A percentile compares a stretch with the other conserved stretches of the same genome.
These are phyloP conservation scores for Montipora sp. DNA, from an alignment of 64 coral and sea anemone species.

Conservation along the genomic window DNA sequence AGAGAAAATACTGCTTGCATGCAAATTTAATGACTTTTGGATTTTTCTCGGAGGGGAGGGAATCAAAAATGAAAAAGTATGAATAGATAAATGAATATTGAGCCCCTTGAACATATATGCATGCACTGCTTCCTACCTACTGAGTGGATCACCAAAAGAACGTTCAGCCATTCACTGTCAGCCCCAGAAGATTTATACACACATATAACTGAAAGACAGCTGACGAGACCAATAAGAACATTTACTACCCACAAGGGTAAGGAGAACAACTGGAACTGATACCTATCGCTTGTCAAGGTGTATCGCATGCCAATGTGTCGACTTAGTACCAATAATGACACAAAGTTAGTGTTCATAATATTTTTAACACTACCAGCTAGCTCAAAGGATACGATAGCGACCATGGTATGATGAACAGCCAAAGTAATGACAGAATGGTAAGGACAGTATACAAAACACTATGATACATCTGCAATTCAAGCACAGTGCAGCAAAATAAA, in stretches of 20 bases:
- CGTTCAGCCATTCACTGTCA: slow-evolving; percentile 29
- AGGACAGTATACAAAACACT: background rate
- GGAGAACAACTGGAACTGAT: slow-evolving; percentile 21
- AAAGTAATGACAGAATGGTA: slow-evolving; percentile 1
- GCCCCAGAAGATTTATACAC: slow-evolving; percentile 23
- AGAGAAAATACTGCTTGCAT: background rate
- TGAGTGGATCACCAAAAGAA: slow-evolving; percentile 27
- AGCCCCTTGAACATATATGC: too few relatives aligned
- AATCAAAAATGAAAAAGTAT: too few relatives aligned
- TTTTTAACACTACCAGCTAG: background rate
- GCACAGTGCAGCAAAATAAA: background rate
- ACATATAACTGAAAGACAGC: slow-evolving; percentile 42
- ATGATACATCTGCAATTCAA: slow-evolving; percentile 11
- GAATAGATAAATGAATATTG: too few relatives aligned
- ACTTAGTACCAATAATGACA: background rate
- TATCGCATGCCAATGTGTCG: background rate
- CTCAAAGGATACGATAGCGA: slow-evolving; percentile 39
- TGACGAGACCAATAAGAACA: slow-evolving; percentile 20
- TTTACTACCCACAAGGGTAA: slow-evolving; percentile 32
- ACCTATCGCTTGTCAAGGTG: slow-evolving; percentile 2
- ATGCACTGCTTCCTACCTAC: slow-evolving; percentile 2
- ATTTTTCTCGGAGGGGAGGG: background rate
- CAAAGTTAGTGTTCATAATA: background rate
- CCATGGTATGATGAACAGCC: slow-evolving; percentile 24
- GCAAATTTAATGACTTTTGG: background rate